phyloP scores from a whole-genome alignment of 2,888 invertebrate genomes.

The Chamaedrilus cognettii region DNA sequence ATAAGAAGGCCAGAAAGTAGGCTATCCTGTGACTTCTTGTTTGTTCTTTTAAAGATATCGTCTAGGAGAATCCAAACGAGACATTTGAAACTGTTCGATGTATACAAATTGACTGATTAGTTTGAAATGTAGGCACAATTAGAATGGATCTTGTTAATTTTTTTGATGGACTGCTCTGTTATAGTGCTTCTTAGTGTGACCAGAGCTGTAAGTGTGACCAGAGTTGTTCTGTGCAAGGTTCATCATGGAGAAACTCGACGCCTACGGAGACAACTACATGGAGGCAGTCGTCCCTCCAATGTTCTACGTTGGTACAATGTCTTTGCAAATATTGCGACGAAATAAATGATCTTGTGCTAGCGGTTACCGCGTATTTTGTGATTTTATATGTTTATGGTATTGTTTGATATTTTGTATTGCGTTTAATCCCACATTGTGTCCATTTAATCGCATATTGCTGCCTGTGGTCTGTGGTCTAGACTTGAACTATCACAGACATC shows the following conservation, averaged over 20 bases:
- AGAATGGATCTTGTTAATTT: not conserved
- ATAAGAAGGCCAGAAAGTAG: constrained; percentile 16
- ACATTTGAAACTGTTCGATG: not conserved
- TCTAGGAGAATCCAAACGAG: not conserved
- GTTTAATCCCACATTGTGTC: no score
- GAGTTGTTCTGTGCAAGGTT: no score
- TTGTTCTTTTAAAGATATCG: not conserved
- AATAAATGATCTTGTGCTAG: no score
- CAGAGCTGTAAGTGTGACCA: no score
- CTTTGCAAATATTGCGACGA: no score
- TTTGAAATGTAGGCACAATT: not conserved
- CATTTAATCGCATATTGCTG: no score
- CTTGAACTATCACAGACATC: no score
- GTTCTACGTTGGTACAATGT: constrained; percentile 19
- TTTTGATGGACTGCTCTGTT: not conserved
- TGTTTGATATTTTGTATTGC: no score
- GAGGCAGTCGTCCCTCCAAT: constrained; percentile 11
- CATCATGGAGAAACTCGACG: constrained; percentile 15
- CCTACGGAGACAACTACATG: constrained; percentile 6
- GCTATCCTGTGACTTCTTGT: not conserved
- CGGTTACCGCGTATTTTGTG: no score
- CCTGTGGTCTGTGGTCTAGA: no score
- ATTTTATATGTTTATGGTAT: no score
- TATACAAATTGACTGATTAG: not conserved
- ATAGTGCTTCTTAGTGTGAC: not conserved